Evolutionary conservation across 1,140 invertebrate genomes (phyloP).

Genomic region (Penaeus japonicus): DNA sequence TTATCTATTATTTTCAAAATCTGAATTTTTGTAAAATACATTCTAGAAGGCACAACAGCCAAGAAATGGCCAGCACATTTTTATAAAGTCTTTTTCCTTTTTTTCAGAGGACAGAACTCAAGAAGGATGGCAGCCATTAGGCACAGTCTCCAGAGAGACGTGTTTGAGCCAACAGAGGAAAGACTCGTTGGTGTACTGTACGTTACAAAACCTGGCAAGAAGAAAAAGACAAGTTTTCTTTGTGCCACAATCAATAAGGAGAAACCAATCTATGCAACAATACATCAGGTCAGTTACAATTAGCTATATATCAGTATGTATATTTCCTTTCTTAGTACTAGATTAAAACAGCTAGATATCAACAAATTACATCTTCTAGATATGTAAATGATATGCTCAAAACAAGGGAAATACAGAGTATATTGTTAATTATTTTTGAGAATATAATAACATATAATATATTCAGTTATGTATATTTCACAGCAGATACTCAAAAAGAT

Average conservation of each 20-base stretch:
- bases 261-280: conserved; percentile 73
- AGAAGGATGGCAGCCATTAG: conserved; percentile 63
- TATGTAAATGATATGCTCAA: no score
- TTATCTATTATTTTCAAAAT: background rate
- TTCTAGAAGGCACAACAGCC: no score
- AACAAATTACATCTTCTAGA: no score
- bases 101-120: background rate
- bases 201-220: conserved; percentile 75
- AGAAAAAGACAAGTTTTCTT: conserved; percentile 77
- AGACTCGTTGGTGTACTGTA: conserved; percentile 80
- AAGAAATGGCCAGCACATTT: no score
- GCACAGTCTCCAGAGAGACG: conserved; percentile 78
- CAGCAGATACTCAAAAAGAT: background rate
- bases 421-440: no score
- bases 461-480: background rate
- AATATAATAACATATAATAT: no score
- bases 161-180: conserved; percentile 82
- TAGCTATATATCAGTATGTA: no score
- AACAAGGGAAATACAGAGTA: no score
- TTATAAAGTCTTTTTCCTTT: background rate
- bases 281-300: conserved; percentile 71
- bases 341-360: no score
- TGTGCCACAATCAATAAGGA: conserved; percentile 79
- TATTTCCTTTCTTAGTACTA: no score
- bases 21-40: no score